A percentile compares a stretch with the other conserved stretches of the same genome.
Conservation (phyloP, 2,113 vertebrate species). For the Recurvirostra avosetta region DNA sequence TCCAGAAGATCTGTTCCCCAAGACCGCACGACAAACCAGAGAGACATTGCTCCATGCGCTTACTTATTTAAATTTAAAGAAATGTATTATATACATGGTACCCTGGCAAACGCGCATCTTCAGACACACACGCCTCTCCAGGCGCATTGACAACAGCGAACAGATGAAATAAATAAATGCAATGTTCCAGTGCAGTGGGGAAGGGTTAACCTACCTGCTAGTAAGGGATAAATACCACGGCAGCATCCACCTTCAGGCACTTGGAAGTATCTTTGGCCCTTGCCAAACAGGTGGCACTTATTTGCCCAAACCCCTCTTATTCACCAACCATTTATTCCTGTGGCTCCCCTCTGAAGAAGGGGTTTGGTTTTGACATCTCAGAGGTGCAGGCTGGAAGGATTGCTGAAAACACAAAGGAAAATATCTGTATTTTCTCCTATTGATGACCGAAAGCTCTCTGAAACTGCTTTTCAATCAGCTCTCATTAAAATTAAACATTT, state of each 20-base stretch:
- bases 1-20: not conserved
- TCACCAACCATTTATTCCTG: not conserved
- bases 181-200: not conserved
- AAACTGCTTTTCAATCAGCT: not conserved
- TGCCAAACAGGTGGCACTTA: too few species aligned
- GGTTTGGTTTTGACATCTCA: not conserved
- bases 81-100: fast-evolving
- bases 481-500: not conserved
- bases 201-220: not conserved
- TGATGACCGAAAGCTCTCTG: not conserved
- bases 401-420: not conserved
- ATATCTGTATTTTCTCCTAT: fast-evolving
- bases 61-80: not conserved
- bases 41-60: not conserved
- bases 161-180: not conserved
- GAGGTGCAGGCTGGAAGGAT: not conserved
- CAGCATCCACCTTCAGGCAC: not conserved
- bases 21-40: not conserved
- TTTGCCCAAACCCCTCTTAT: not conserved
- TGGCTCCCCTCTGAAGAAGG: not conserved
- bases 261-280: not conserved
- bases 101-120: fast-evolving
- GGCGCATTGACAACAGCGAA: fast-evolving
- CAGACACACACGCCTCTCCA: not conserved
- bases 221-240: not conserved